Conservation (phyloP, 1,140 invertebrate genomes). For the Meloidogyne chitwoodi region DNA sequence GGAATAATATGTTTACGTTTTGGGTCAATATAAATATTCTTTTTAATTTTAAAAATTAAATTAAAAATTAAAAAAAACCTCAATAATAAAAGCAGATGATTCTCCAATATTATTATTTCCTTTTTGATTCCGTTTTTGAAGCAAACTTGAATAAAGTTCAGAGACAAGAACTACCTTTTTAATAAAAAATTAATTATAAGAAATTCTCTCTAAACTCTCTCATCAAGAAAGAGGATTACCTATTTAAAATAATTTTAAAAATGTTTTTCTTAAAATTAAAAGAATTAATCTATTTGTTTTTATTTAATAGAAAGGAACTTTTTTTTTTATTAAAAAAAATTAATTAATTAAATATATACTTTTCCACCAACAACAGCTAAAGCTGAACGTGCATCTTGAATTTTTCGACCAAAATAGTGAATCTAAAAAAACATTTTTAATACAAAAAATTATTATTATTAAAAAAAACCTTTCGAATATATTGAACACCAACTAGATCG, state of each 20-base stretch:
- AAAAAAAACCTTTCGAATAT: constrained; percentile 31
- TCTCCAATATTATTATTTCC: constrained; percentile 29
- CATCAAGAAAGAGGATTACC: too few relatives aligned
- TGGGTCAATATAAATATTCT: constrained; percentile 43
- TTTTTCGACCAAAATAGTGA: constrained; percentile 59
- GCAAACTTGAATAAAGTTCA: constrained; percentile 58
- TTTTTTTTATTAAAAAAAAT: too few relatives aligned
- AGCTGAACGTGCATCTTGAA: constrained; percentile 59
- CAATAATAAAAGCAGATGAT: constrained; percentile 60
- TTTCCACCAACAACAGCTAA: constrained; percentile 59
- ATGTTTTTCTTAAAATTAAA: too few relatives aligned
- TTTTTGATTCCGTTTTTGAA: constrained; percentile 56
- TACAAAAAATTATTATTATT: background rate
- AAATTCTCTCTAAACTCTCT: too few relatives aligned
- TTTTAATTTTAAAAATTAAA: background rate
- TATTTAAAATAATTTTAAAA: too few relatives aligned
- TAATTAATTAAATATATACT: constrained; percentile 18
- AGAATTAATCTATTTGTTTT: too few relatives aligned
- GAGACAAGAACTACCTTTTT: constrained; percentile 58
- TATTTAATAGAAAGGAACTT: too few relatives aligned
- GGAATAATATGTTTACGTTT: constrained; percentile 58
- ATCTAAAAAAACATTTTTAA: constrained; percentile 49
- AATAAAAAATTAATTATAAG: too few relatives aligned
- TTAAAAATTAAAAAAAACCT: constrained; percentile 32
- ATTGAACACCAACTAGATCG: constrained; percentile 50